Evolutionary conservation across 2,888 invertebrate species (phyloP).

Genomic region (Halocaridina rubra): DNA sequence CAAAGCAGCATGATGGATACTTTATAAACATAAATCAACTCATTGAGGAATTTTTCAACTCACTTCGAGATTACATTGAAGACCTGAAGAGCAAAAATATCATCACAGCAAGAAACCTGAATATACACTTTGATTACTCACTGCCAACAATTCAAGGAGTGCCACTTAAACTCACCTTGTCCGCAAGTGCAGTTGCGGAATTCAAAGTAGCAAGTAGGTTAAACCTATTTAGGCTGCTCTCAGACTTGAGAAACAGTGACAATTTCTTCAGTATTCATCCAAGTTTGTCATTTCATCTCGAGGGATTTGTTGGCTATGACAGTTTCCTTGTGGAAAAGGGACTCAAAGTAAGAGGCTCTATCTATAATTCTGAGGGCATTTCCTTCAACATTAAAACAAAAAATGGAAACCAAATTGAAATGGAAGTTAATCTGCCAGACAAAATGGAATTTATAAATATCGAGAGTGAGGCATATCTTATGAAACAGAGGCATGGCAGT

Average conservation of each 20-base stretch:
- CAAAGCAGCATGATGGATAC: slow-evolving; percentile 11
- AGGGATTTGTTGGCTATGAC: slow-evolving; percentile 34
- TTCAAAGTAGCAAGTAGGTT: slow-evolving; percentile 31
- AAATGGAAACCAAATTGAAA: background rate
- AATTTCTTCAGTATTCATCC: background rate
- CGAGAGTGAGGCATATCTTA: slow-evolving; percentile 23
- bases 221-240: background rate
- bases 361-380: slow-evolving; percentile 9
- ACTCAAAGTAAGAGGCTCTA: slow-evolving; percentile 14
- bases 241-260: background rate
- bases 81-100: slow-evolving; percentile 11
- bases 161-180: slow-evolving; percentile 32
- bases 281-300: slow-evolving; percentile 12
- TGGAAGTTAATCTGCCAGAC: slow-evolving; percentile 19
- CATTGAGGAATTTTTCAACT: background rate
- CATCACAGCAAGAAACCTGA: slow-evolving; percentile 15
- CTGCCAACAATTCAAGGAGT: slow-evolving; percentile 57
- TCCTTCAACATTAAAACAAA: background rate
- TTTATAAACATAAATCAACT: slow-evolving; percentile 5
- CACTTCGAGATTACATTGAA: background rate
- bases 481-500: background rate
- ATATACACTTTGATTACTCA: slow-evolving; percentile 15
- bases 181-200: slow-evolving; percentile 28
- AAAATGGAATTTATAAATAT: slow-evolving; percentile 35
- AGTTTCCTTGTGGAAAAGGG: background rate